Base-by-base conservation (phyloP, 2,113 vertebrate species). In the Paratilapia polleni region DNA sequence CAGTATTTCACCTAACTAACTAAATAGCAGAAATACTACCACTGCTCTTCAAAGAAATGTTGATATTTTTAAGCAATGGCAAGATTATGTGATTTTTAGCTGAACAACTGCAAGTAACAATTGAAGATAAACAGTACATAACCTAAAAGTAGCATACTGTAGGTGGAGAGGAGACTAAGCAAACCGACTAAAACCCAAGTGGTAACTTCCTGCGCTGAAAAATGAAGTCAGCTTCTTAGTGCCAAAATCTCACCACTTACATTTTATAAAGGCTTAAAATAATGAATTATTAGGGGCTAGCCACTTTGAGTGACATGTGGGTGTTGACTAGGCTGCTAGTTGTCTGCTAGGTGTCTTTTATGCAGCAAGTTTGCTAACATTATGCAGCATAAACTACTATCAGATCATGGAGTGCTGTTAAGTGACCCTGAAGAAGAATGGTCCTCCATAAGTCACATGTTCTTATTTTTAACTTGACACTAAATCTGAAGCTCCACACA, bases 61-160 rank as follows among this genome's bases (percentile, higher is more conserved):
- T 66, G 36, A 66, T 66, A 43, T 43, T n/a, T n/a, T n/a, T n/a
- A n/a, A n/a, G n/a, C n/a, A n/a, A n/a, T n/a, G n/a, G n/a, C n/a
- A n/a, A n/a, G n/a, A n/a, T 43, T 66, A 43, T 43, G 62, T 66
- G 36, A 66, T 66, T 36, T 66, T 64, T 64, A 64, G 62, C 62
- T 41, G 62, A 64, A 22, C 36, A 64, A 41, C 41, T 0, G 12
- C 20, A 64, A 64, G 63, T 43, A 24, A 2, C n/a, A 66, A 17
- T 13, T 66, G 63, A 66, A 2, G 13, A 66, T 66, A 43, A 36
- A 24, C n/a, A 13, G 38, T 26, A 47, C 20, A 43, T 43, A 60
- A 60, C 17, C 24, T 20, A 60, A 60, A 38, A n/a, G 12, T 12
- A 61, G 17, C 11, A 77, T n/a, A n/a, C n/a, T n/a, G n/a, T 41